phyloP scores from a whole-genome alignment of 2,888 invertebrate species.

The Philereme vetulata region DNA sequence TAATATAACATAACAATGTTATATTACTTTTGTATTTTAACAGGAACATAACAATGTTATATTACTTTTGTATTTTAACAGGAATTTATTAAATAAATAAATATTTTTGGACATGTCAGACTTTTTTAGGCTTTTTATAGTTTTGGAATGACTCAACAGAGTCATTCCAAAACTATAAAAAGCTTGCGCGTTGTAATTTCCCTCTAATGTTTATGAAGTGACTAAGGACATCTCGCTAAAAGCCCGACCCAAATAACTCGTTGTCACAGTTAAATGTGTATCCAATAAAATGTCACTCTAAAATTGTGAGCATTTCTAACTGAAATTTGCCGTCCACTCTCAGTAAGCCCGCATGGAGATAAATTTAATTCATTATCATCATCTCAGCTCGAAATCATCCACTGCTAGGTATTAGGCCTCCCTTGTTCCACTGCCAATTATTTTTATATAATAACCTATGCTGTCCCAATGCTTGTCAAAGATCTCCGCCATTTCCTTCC shows the following conservation, averaged over 20 bases:
- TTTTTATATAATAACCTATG: too few species aligned
- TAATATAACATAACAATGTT: too few species aligned
- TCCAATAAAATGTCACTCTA: conserved; percentile 61
- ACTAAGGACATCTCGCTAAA: conserved; percentile 40
- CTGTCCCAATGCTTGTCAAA: too few species aligned
- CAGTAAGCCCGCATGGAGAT: conserved; percentile 7
- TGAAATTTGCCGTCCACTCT: conserved; percentile 75
- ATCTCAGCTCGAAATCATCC: too few species aligned
- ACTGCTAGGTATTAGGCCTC: too few species aligned
- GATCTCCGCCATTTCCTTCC: too few species aligned
- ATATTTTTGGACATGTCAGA: too few species aligned
- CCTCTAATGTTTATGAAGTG: conserved; percentile 34
- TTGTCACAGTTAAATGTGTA: conserved; percentile 47
- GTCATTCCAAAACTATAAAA: conserved; percentile 23
- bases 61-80: too few species aligned
- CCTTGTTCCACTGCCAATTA: too few species aligned
- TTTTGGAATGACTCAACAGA: conserved; percentile 12
- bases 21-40: too few species aligned
- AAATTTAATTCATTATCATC: not conserved
- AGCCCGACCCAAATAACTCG: conserved; percentile 42
- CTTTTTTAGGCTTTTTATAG: conserved; percentile 31
- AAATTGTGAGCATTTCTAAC: conserved; percentile 67
- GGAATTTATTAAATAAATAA: too few species aligned
- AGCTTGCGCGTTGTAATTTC: conserved; percentile 14
- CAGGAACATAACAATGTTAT: too few species aligned